Conservation (phyloP, 1,140 invertebrate species). For the Orius insidiosus region DNA sequence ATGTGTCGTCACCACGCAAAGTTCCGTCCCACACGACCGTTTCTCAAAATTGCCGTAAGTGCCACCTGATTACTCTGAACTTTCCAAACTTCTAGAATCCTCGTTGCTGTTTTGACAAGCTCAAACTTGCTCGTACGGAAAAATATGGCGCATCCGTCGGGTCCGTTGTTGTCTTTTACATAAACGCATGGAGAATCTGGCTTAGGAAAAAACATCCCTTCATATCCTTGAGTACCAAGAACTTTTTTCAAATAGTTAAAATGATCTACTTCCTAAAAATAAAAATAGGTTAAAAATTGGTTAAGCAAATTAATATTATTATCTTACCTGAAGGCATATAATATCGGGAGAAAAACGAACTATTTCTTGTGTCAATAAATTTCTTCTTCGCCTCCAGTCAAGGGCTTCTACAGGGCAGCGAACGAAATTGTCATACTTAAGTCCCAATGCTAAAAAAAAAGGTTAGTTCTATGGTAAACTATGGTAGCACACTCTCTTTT, state of each 20-base stretch:
- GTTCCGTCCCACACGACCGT: slow-evolving; percentile 35
- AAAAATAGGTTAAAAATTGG: no score
- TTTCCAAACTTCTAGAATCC: slow-evolving; percentile 48
- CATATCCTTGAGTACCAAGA: slow-evolving; percentile 44
- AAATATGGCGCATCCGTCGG: slow-evolving; percentile 67
- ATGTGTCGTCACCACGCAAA: slow-evolving; percentile 58
- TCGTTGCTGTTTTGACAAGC: slow-evolving; percentile 35
- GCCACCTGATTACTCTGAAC: slow-evolving; percentile 57
- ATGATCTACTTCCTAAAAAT: slow-evolving; percentile 53
- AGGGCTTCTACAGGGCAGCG: slow-evolving; percentile 50
- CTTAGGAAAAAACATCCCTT: slow-evolving; percentile 55
- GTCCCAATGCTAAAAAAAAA: slow-evolving; percentile 40
- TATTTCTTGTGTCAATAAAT: slow-evolving; percentile 54
- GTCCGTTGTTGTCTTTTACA: slow-evolving; percentile 51
- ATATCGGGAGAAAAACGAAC: slow-evolving; percentile 48
- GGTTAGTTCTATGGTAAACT: slow-evolving; percentile 1
- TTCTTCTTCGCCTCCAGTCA: slow-evolving; percentile 46
- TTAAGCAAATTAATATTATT: slow-evolving; percentile 12
- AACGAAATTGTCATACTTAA: slow-evolving; percentile 55
- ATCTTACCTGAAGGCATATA: slow-evolving; percentile 47
- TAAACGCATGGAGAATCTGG: slow-evolving; percentile 64
- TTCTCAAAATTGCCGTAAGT: slow-evolving; percentile 35
- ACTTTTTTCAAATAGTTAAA: slow-evolving; percentile 47
- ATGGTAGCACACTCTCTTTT: neutral
- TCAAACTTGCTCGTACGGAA: slow-evolving; percentile 44